These are phyloP conservation scores for Clostera curtula DNA, from an alignment of 2,888 invertebrate genomes.

Conservation along the genomic window DNA sequence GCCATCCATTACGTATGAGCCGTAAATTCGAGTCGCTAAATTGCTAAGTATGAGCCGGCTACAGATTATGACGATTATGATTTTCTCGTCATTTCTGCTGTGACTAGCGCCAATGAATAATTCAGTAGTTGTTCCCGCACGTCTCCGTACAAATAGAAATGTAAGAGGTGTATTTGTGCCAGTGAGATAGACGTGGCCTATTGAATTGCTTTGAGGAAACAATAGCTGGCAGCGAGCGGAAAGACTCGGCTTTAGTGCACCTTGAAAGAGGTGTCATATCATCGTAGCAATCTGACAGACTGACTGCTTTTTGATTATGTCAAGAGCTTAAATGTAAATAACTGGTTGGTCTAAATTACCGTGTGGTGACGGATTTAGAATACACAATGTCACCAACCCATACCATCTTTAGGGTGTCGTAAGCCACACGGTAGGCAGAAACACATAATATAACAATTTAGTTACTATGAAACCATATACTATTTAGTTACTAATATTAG, in stretches of 20 bases:
- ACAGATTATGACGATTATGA: constrained; percentile 24
- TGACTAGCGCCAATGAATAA: constrained; percentile 24
- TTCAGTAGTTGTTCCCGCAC: constrained; percentile 17
- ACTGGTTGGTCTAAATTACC: no score
- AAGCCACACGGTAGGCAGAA: no score
- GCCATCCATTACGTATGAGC: no score
- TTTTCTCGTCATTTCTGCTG: constrained; percentile 18
- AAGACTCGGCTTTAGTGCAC: constrained; percentile 15
- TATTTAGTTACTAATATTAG: no score
- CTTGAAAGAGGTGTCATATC: constrained; percentile 22
- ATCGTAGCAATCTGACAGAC: no score
- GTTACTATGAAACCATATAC: no score
- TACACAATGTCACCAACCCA: no score
- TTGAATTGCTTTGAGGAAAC: constrained; percentile 29
- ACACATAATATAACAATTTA: no score
- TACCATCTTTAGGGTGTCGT: no score
- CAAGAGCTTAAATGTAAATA: no score
- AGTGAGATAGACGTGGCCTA: constrained; percentile 17
- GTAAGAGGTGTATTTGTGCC: constrained; percentile 20
- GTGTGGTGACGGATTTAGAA: no score
- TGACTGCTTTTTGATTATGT: no score
- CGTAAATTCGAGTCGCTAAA: constrained; percentile 21
- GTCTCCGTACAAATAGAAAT: constrained; percentile 22
- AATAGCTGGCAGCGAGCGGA: constrained; percentile 20
- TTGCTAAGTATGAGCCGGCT: constrained; percentile 12